Evolutionary conservation across 2,888 invertebrate genomes (phyloP).

Genomic region (Caenorhabditis afra): DNA sequence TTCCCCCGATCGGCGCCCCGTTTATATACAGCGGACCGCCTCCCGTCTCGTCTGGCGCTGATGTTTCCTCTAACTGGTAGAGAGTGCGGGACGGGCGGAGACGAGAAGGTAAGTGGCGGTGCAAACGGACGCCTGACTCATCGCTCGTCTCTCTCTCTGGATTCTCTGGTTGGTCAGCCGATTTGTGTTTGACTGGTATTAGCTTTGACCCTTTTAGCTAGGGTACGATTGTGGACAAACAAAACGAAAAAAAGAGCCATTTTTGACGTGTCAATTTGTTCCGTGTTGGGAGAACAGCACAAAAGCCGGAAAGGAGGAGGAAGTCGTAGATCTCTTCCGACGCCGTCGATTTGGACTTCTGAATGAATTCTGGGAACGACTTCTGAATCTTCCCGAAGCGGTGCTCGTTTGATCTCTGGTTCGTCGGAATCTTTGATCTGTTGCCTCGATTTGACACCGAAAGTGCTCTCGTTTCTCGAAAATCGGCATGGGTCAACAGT

Average conservation of each 20-base stretch:
- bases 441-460: constrained; percentile 9
- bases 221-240: constrained; percentile 1
- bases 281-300: constrained; percentile 4
- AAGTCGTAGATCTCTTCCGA: not conserved
- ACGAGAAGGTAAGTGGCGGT: constrained; percentile 12
- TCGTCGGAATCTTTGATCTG: not conserved
- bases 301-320: not conserved
- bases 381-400: not conserved
- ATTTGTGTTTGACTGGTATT: constrained; percentile 11
- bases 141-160: constrained; percentile 8
- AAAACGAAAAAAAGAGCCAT: constrained; percentile 7
- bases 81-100: constrained; percentile 14
- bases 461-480: constrained; percentile 2
- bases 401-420: too few relatives aligned
- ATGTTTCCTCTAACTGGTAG: constrained; percentile 16
- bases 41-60: constrained; percentile 13
- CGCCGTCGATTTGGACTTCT: too few relatives aligned
- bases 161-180: constrained; percentile 20
- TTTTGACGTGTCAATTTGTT: constrained; percentile 34
- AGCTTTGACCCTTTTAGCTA: constrained; percentile 19
- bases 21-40: constrained; percentile 14
- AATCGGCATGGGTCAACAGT: not conserved
- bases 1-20: not conserved
- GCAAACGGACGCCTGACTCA: constrained; percentile 24
- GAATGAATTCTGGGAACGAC: too few relatives aligned